Evolutionary conservation across 2,888 invertebrate species (phyloP), one percentile per base, ranked within the genome.

Genomic region (Xylocampa areola): DNA sequence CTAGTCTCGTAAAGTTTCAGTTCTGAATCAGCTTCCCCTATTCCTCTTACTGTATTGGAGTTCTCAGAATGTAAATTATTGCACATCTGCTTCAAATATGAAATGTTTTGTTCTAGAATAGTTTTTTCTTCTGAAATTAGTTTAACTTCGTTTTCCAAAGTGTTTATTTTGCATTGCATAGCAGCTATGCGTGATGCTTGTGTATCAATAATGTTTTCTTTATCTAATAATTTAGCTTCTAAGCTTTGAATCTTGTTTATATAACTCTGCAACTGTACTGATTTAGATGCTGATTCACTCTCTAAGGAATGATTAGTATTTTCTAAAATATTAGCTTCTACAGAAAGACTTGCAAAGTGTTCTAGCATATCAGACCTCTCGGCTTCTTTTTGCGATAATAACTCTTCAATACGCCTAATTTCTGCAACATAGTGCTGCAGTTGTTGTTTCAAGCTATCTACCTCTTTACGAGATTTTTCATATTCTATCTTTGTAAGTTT

Each of bases 381-480:
- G 59, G 95, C 95, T 89, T 97, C 97, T 95, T 97, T 90, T 25
- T 96, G 94, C 54, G 96, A 95, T 23, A 97, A 92, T 54, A 97
- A 88, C 76, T 97, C 97, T 86, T 97, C 97, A 60, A 96, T 96
- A 74, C 96, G 94, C 79, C 96, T 96, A 11, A 97, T 96, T 93
- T 97, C 97, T 73, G 96, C 95, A 4, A 97, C 97, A 89, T 97
- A 97, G 77, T 97, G 96, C 79, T 97, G 97, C 59, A 97, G 87
- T 81, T 97, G 97, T 62, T 95, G 95, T 82, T 96, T 97, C 63
- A 97, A 89, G 72, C 96, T 95, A 51, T 96, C 96, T 16, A 97
- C 96, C 91, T 97, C 97, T 79, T 95, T 94, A 69, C 95, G 95
- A 13, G 96, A 95, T 51, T 95, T 95, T 47, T 96, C 96, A 71